A percentile compares a stretch with the other conserved stretches of the same genome.
These are phyloP conservation scores for Dromiciops gliroides DNA, from an alignment of 2,113 vertebrate species.

Conservation along the genomic window DNA sequence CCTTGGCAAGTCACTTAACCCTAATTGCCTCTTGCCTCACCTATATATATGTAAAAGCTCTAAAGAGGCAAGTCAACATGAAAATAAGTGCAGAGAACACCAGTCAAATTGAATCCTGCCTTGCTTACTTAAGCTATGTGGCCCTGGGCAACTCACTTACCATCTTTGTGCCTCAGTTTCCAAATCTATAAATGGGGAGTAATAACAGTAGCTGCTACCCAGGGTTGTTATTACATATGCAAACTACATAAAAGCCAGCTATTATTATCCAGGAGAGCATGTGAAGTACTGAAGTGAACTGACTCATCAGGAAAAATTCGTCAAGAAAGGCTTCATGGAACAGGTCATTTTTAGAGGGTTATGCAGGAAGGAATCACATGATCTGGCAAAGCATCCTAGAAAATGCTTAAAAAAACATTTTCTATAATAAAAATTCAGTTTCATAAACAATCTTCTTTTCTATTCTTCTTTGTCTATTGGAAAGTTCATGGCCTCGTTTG, in stretches of 20 bases:
- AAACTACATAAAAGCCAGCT: neutral
- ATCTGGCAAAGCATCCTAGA: neutral
- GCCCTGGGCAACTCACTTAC: neutral
- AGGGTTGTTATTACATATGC: neutral
- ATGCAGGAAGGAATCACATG: neutral
- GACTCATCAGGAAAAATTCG: neutral
- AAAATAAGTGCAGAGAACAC: neutral
- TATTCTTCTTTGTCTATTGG: neutral
- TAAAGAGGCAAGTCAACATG: neutral
- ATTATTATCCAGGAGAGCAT: neutral
- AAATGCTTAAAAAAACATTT: neutral
- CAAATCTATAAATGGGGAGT: neutral
- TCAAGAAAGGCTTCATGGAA: neutral
- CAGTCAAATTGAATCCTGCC: neutral
- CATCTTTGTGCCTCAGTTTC: neutral
- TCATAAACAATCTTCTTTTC: neutral
- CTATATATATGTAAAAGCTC: no score
- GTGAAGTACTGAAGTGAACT: neutral
- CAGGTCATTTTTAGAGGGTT: neutral
- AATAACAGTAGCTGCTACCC: neutral
- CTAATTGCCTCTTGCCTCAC: no score
- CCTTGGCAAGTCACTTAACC: no score
- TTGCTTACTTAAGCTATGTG: neutral
- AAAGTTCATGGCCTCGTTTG: neutral
- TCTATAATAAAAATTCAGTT: neutral